Percentiles rank a stretch among this genome's conserved stretches.
These are phyloP conservation scores for Ellobius talpinus DNA, from an alignment of 2,113 vertebrate genomes.

Conservation along the genomic window DNA sequence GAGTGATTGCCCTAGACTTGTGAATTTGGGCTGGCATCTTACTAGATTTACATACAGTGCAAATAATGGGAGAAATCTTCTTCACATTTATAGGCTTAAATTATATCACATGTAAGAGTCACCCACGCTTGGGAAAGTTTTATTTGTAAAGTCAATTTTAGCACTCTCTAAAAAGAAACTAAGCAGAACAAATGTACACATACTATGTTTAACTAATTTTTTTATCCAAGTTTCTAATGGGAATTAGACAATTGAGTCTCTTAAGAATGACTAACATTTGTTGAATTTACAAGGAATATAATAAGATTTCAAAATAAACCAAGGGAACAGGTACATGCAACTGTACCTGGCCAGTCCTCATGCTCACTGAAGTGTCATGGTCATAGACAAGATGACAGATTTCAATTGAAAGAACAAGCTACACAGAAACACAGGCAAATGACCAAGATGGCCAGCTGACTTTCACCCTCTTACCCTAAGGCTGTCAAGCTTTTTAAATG, in stretches of 20 bases:
- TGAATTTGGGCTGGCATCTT: conserved; percentile 46
- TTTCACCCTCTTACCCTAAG: neutral
- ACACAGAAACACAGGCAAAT: neutral
- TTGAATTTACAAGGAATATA: conserved; percentile 46
- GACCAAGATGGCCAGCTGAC: neutral
- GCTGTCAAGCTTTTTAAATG: neutral
- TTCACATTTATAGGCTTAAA: conserved; percentile 48
- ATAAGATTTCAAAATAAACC: conserved; percentile 34
- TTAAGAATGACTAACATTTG: conserved; percentile 46
- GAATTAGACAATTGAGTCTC: neutral
- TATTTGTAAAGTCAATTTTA: conserved; percentile 29
- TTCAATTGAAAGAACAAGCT: neutral
- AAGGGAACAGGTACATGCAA: neutral
- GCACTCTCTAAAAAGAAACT: neutral
- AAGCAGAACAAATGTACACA: conserved; percentile 33
- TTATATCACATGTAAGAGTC: conserved; percentile 26
- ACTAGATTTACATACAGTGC: neutral
- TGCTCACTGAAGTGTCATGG: neutral
- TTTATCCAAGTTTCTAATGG: conserved; percentile 42
- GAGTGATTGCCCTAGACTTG: conserved; percentile 16
- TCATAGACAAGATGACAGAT: neutral
- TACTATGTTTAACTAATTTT: conserved; percentile 38
- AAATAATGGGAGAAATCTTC: neutral
- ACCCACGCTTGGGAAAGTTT: conserved; percentile 14
- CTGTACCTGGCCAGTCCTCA: neutral